phyloP scores from a whole-genome alignment of 1,140 invertebrate genomes.

The Gryon sp. region DNA sequence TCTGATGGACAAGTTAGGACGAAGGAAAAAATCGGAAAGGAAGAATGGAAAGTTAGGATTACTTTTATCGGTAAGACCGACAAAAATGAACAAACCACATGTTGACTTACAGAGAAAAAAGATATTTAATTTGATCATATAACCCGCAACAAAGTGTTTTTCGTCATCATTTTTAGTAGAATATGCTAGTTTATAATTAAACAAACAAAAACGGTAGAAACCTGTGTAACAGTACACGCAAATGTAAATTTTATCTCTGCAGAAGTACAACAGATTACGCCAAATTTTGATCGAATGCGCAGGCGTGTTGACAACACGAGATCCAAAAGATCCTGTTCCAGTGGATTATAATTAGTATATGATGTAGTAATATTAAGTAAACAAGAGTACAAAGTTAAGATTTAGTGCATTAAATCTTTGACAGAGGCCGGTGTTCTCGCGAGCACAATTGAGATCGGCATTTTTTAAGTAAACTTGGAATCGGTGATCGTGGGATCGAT shows the following conservation, averaged over 20 bases:
- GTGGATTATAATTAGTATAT: too few relatives aligned
- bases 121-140: constrained; percentile 70
- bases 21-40: too few relatives aligned
- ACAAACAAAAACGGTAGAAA: constrained; percentile 15
- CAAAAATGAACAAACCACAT: constrained; percentile 40
- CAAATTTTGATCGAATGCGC: background rate
- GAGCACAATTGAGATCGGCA: constrained; percentile 35
- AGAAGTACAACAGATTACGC: background rate
- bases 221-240: constrained; percentile 22
- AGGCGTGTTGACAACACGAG: too few relatives aligned
- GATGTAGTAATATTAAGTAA: too few relatives aligned
- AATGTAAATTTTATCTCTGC: too few relatives aligned
- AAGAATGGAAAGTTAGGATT: too few relatives aligned
- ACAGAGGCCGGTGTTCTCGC: constrained; percentile 16
- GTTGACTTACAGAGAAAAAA: constrained; percentile 47
- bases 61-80: constrained; percentile 16
- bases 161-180: constrained; percentile 67
- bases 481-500: background rate
- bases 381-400: constrained; percentile 33
- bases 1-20: too few relatives aligned
- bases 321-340: too few relatives aligned
- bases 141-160: constrained; percentile 75
- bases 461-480: constrained; percentile 38
- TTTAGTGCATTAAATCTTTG: constrained; percentile 14
- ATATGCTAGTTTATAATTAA: constrained; percentile 63